These are phyloP conservation scores for Callimorpha dominula DNA, from an alignment of 2,888 invertebrate species.

Conservation along the genomic window DNA sequence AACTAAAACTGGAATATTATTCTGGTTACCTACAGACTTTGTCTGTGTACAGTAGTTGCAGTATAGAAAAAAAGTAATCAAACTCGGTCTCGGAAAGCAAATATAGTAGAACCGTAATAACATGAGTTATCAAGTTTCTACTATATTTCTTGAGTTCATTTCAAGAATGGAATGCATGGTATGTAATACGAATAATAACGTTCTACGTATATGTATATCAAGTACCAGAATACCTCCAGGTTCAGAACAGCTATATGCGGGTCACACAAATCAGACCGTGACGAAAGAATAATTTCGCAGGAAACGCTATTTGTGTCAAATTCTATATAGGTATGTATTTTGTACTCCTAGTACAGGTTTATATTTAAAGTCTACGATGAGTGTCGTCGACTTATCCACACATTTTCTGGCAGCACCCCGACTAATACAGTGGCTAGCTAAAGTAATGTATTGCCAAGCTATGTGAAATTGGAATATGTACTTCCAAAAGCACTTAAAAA, in stretches of 20 bases:
- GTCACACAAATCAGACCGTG: neutral
- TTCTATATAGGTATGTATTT: neutral
- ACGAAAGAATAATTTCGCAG: neutral
- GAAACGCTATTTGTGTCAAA: neutral
- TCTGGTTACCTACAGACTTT: neutral
- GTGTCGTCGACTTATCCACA: neutral
- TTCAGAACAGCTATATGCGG: neutral
- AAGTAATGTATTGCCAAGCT: no score
- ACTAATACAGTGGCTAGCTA: neutral
- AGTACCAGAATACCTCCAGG: neutral
- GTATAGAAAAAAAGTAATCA: neutral
- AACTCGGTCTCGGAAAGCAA: neutral
- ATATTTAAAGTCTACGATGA: neutral
- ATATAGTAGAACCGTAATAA: neutral
- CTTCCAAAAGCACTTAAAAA: no score
- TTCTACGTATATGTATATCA: neutral
- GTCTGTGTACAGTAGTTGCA: neutral
- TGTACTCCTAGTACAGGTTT: neutral
- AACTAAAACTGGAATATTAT: slow-evolving; percentile 38
- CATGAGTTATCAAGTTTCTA: neutral
- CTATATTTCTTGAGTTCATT: neutral
- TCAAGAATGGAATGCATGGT: neutral
- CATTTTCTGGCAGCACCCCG: neutral
- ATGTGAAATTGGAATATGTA: no score
- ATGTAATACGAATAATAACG: neutral